Evolutionary conservation across 2,113 vertebrate species (phyloP).

Genomic region (Sus scrofa): T2T-Sscrofa CM000819.6:116041501-116042000

Average conservation of each 20-base stretch:
- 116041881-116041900: neutral
- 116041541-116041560: too few species aligned
- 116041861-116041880: slow-evolving; percentile 2
- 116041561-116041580: too few species aligned
- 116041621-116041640: neutral
- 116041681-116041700: neutral
- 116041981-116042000: too few species aligned
- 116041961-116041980: too few species aligned
- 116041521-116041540: too few species aligned
- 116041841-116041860: neutral
- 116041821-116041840: neutral
- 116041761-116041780: neutral
- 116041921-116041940: too few species aligned
- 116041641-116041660: neutral
- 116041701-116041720: neutral
- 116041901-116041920: too few species aligned
- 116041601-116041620: too few species aligned
- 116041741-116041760: neutral
- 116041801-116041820: neutral
- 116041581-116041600: too few species aligned
- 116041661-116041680: neutral
- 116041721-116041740: neutral
- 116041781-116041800: neutral
- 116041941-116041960: too few species aligned
- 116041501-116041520: too few species aligned